Percentiles rank a stretch among this genome's conserved stretches.
phyloP scores from a whole-genome alignment of 2,888 invertebrate species.

The Plebejus anna region DNA sequence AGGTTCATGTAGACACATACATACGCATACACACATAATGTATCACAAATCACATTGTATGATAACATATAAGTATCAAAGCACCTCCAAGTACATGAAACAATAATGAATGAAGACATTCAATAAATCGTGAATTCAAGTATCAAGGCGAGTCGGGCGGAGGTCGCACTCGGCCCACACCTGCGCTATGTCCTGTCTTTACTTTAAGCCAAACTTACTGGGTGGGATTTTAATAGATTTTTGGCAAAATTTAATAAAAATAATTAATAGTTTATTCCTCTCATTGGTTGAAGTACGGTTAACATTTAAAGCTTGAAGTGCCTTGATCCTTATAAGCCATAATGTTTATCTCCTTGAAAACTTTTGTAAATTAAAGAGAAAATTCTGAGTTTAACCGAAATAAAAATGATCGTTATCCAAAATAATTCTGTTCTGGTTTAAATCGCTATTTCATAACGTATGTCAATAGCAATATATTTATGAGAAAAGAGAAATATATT shows the following conservation, averaged over 20 bases:
- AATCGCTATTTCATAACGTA: not conserved
- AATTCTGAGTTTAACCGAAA: not conserved
- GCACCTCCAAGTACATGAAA: not conserved
- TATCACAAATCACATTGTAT: not conserved
- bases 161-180: constrained; percentile 6
- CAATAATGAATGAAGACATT: not conserved
- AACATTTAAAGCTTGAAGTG: no score
- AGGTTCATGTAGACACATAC: no score
- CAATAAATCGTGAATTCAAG: not conserved
- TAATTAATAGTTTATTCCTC: no score
- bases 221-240: not conserved
- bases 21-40: no score
- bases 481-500: constrained; percentile 32
- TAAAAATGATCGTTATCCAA: not conserved
- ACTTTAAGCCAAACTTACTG: not conserved
- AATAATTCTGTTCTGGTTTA: not conserved
- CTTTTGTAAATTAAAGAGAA: no score
- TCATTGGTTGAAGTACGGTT: no score
- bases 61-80: not conserved
- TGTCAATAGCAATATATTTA: constrained; percentile 9
- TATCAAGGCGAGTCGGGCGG: not conserved
- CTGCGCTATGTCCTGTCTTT: not conserved
- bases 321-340: no score
- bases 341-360: no score
- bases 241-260: not conserved